Conservation (phyloP, 2,888 invertebrate species). For the Electrophaes corylata region DNA sequence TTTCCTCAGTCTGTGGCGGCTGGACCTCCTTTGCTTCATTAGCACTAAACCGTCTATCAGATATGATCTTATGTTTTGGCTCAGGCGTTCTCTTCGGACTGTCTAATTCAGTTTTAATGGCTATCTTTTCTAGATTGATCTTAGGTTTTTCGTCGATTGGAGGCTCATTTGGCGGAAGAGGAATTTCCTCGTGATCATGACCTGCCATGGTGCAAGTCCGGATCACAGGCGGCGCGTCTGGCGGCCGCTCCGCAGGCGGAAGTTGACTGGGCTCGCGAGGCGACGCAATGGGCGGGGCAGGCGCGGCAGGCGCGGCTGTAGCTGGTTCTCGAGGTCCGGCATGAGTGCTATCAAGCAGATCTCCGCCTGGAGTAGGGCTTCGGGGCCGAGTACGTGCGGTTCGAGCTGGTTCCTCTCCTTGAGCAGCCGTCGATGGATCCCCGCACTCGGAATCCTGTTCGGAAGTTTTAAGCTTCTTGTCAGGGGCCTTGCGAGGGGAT, state of each 20-base stretch:
- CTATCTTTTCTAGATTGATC: constrained; percentile 55
- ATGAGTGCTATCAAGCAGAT: constrained; percentile 86
- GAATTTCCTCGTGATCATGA: constrained; percentile 14
- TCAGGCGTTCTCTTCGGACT: constrained; percentile 63
- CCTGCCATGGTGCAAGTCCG: constrained; percentile 17
- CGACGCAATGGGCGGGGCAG: constrained; percentile 82
- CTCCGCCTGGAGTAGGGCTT: constrained; percentile 88
- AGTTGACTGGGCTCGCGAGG: constrained; percentile 84
- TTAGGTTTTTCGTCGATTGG: constrained; percentile 37
- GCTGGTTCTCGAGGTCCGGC: constrained; percentile 79
- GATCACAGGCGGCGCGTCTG: constrained; percentile 83
- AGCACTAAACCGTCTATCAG: constrained; percentile 48
- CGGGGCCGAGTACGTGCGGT: constrained; percentile 87
- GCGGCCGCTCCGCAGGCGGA: constrained; percentile 86
- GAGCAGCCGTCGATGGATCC: constrained; percentile 89
- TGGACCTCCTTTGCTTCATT: constrained; percentile 43
- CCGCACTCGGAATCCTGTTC: constrained; percentile 90
- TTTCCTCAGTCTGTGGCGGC: constrained; percentile 42
- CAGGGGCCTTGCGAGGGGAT: constrained; percentile 86
- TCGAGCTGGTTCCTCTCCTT: constrained; percentile 89
- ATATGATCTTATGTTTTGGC: constrained; percentile 52
- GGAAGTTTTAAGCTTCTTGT: constrained; percentile 94
- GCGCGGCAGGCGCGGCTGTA: constrained; percentile 64
- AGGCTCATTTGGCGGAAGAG: constrained; percentile 20
- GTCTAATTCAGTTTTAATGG: constrained; percentile 46